A percentile compares a stretch with the other conserved stretches of the same genome.
Evolutionary conservation across 1,140 invertebrate genomes (phyloP).

Genomic region (Brachionus paranguensis): DNA sequence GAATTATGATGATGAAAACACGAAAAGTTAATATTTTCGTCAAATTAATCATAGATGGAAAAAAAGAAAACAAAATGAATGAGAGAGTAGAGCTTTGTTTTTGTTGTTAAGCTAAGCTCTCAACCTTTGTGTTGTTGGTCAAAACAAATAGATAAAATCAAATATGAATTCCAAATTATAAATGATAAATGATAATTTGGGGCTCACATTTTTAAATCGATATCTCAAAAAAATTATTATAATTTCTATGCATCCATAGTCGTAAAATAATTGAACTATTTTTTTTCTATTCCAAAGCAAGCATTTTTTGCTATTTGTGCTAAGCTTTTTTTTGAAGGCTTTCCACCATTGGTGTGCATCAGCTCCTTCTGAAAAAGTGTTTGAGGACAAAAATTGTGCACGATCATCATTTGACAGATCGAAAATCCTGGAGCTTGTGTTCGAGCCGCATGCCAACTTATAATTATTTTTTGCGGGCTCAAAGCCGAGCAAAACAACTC

Average conservation of each 20-base stretch:
- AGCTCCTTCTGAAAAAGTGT: not conserved
- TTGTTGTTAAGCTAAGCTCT: not conserved
- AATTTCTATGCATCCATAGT: not conserved
- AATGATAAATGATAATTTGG: not conserved
- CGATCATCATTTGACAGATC: not conserved
- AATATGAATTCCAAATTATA: not conserved
- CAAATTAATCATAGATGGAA: not conserved
- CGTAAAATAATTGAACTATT: not conserved
- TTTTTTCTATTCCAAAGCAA: not conserved
- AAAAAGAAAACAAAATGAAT: not conserved
- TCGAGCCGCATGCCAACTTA: not conserved
- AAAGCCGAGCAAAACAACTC: no score
- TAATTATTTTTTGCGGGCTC: no score
- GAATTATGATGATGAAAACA: not conserved
- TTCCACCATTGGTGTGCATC: not conserved
- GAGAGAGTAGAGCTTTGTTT: no score
- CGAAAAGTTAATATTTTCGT: not conserved
- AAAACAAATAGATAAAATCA: no score
- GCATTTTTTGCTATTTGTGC: not conserved
- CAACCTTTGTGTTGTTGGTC: not conserved
- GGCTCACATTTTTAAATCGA: not conserved
- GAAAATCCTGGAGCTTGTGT: not conserved
- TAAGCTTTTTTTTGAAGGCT: not conserved
- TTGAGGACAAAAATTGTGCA: not conserved
- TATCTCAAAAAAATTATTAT: not conserved